Percentiles rank a stretch among this genome's conserved stretches.
phyloP scores from a whole-genome alignment of 2,113 vertebrate species.

The Puffinus mauretanicus region DNA sequence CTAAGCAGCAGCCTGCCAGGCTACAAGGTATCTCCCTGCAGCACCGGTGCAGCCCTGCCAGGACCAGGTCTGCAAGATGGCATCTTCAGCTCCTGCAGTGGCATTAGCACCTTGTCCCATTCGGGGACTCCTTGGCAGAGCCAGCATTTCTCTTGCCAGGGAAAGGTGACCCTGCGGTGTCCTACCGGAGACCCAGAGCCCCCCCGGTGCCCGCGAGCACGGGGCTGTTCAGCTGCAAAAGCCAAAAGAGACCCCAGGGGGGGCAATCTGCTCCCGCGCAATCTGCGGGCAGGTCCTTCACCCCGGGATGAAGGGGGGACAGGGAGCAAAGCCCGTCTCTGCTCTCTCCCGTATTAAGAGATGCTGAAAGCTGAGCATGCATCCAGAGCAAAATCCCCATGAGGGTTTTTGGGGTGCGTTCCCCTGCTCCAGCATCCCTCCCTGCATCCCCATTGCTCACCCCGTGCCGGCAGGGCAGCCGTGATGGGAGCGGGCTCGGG shows the following conservation, averaged over 20 bases:
- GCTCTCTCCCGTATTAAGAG: background rate
- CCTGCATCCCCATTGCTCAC: background rate
- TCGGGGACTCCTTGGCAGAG: background rate
- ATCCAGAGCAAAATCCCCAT: background rate
- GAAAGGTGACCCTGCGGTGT: background rate
- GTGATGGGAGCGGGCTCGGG: rapidly evolving
- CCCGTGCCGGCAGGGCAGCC: rapidly evolving
- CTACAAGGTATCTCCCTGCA: background rate
- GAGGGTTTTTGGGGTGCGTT: background rate
- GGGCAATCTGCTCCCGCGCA: background rate
- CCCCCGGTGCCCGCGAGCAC: rapidly evolving
- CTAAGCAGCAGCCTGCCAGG: background rate
- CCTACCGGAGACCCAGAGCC: background rate
- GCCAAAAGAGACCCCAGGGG: too few species aligned
- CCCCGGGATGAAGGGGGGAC: background rate
- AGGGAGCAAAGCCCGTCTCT: background rate
- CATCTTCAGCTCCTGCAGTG: background rate
- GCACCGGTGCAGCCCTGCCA: background rate
- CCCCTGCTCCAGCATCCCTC: background rate
- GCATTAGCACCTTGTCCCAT: background rate
- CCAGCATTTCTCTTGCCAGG: background rate
- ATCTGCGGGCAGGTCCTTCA: background rate
- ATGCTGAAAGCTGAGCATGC: background rate
- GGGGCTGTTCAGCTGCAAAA: background rate
- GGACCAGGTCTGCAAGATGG: background rate